These are phyloP conservation scores for Temnothorax nylanderi DNA, from an alignment of 1,140 invertebrate species.

Conservation along the genomic window DNA sequence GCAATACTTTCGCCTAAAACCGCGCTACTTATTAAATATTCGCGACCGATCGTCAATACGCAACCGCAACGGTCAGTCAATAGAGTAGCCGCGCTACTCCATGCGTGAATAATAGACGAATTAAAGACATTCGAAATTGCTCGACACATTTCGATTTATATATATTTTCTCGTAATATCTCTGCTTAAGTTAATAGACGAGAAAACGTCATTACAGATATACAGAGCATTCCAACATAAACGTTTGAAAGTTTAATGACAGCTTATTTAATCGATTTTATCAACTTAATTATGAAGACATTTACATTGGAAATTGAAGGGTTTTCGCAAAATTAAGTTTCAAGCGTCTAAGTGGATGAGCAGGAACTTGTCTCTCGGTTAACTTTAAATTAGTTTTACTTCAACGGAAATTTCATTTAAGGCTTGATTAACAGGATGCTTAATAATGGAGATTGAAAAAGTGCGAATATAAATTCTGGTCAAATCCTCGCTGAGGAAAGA, in stretches of 20 bases:
- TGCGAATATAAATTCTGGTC: not conserved
- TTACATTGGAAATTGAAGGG: conserved; percentile 22
- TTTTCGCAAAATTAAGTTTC: conserved; percentile 9
- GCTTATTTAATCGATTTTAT: conserved; percentile 6
- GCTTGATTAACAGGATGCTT: conserved; percentile 22
- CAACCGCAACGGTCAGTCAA: not conserved
- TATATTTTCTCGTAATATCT: not conserved
- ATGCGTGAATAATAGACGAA: not conserved
- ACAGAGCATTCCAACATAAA: not conserved
- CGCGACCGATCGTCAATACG: not conserved
- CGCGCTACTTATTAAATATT: conserved; percentile 17
- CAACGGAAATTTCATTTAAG: conserved; percentile 37
- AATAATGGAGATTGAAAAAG: conserved; percentile 26
- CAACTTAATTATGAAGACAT: conserved; percentile 7
- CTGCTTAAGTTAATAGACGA: not conserved
- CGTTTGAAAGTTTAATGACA: conserved; percentile 21
- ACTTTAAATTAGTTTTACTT: conserved; percentile 42
- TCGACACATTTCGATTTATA: not conserved
- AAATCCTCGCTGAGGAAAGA: conserved; percentile 1
- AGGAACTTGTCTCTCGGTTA: conserved; percentile 12
- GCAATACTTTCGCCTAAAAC: conserved; percentile 30
- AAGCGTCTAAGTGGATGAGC: conserved; percentile 12
- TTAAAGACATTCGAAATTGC: not conserved
- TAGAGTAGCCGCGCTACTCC: not conserved
- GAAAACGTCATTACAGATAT: not conserved